Conservation (phyloP, 37 sponge, comb jelly and placozoan species). For the Dysidea cf. avara region DNA sequence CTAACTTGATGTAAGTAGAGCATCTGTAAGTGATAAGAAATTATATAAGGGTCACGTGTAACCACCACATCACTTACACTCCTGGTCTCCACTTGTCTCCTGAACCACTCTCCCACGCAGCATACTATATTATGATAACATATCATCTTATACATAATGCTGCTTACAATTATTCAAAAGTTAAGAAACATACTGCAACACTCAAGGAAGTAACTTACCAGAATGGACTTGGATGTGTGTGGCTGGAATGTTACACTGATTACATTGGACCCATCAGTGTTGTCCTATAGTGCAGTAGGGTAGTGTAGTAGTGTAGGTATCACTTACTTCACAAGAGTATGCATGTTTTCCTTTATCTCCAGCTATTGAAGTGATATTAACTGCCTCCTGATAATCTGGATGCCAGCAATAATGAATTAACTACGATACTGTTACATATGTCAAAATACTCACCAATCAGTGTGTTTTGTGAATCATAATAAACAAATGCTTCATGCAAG, state of each 20-base stretch:
- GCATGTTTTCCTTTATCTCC: conserved; percentile 64
- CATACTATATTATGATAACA: conserved; percentile 21
- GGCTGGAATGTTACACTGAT: conserved; percentile 68
- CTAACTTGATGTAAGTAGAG: conserved; percentile 43
- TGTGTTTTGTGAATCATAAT: conserved; percentile 8
- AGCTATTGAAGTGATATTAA: conserved; percentile 71
- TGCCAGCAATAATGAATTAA: not conserved
- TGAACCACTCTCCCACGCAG: conserved; percentile 50
- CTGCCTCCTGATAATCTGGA: conserved; percentile 38
- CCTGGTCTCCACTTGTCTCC: conserved; percentile 64
- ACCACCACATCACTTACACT: conserved; percentile 23
- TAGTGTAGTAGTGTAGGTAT: not conserved
- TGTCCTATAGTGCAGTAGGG: conserved; percentile 13
- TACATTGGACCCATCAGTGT: conserved; percentile 53
- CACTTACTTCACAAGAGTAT: conserved; percentile 27
- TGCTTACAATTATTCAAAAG: not conserved
- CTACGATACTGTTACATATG: not conserved
- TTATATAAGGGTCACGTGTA: not conserved
- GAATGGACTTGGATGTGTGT: conserved; percentile 14
- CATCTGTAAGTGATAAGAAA: conserved; percentile 17
- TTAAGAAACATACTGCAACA: too few species aligned
- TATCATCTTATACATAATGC: not conserved
- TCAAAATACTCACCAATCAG: conserved; percentile 32
- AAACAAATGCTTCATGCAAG: conserved; percentile 49
- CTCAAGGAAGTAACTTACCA: conserved; percentile 10